Evolutionary conservation across 2,888 invertebrate genomes (phyloP), one percentile per base, ranked within the genome.

Genomic region (Aphelenchoides bicaudatus): DNA sequence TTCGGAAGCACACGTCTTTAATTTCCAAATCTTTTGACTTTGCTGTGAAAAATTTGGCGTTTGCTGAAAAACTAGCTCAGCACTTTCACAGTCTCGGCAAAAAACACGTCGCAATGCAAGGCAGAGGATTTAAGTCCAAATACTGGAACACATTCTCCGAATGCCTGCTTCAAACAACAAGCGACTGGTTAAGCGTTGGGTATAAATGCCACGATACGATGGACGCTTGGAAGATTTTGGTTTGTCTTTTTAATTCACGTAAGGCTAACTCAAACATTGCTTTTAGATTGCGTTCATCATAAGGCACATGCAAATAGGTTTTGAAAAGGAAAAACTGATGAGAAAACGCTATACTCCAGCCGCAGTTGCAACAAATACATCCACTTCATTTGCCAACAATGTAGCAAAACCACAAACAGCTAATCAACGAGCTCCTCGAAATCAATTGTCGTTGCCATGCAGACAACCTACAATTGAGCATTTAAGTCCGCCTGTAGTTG

Each of bases 101-200:
- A 71, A 70, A 67, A 29, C 78, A 78, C 50, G 71, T 70, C 4
- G 64, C 64, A 37, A 65, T 73, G 59, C 68, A 72, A 37, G 70
- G 70, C 16, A 58, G 71, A 39, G 72, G 73, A 5, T 74, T 80
- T 71, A 62, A 79, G 70, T 54, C 80, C 55, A 68, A 76, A 70
- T 72, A 80, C 78, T 63, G 81, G 81, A 80, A 81, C 76, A 68
- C 80, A 2, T 77, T 77, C 50, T 70, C 74, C 0, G 76, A 75
- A 37, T 72, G 72, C 31, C 73, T 75, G 69, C 67, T 71, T 1
- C 71, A 75, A 56, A 68, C 74, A 0, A 72, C 74, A 1, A 69
- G 72, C 13, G 75, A 75, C 59, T 73, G 73, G 74, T 72, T 19
- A 10, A 25, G 37, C 38, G 54, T 48, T 19, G 63, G 63, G n/a